Conservation (phyloP, 2,113 vertebrate genomes). For the Balaeniceps rex region DNA sequence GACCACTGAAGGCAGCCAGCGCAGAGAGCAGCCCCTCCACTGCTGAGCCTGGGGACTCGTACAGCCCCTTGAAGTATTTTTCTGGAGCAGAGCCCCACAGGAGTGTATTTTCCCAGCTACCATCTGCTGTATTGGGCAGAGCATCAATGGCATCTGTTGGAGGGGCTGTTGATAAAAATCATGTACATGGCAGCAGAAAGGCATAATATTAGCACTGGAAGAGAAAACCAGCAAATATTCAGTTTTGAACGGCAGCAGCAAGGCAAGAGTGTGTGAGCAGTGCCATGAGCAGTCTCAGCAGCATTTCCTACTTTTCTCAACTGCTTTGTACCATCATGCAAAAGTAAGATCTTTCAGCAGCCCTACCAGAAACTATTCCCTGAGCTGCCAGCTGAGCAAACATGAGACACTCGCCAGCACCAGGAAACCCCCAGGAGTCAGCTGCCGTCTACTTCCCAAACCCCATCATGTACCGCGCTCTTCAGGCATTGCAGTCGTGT, state of each 20-base stretch:
- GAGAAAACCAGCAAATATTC: background rate
- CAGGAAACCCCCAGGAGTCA: background rate
- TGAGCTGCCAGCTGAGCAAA: background rate
- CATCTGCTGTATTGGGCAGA: background rate
- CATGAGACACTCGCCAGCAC: background rate
- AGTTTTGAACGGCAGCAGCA: background rate
- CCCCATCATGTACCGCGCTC: background rate
- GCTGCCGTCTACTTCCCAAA: background rate
- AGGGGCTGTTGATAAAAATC: background rate
- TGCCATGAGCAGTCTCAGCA: background rate
- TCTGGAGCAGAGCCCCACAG: background rate
- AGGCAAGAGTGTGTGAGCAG: background rate
- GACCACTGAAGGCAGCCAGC: too few species aligned
- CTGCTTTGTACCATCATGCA: background rate
- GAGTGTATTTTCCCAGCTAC: background rate
- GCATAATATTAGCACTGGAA: background rate
- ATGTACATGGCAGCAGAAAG: background rate
- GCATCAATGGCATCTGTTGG: background rate
- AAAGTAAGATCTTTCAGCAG: background rate
- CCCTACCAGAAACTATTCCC: background rate
- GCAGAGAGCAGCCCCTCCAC: background rate
- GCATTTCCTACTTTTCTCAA: background rate
- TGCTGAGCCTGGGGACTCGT: rapidly evolving
- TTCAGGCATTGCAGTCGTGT: background rate
- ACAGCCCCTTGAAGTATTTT: rapidly evolving